These are phyloP conservation scores for Ligdia adustata DNA, from an alignment of 2,888 invertebrate genomes.

Conservation along the genomic window DNA sequence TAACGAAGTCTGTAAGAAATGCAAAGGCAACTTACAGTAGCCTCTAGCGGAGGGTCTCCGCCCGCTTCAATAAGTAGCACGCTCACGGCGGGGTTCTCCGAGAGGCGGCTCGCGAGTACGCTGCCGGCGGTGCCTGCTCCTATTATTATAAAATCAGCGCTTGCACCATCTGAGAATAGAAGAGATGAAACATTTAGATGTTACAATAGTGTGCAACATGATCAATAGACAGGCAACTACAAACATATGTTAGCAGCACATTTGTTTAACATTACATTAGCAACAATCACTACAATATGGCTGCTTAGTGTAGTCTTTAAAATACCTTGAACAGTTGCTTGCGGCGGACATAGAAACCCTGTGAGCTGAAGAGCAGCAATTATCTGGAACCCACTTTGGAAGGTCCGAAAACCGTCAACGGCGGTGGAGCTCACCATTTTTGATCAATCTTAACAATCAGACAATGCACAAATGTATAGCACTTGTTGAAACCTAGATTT, in stretches of 20 bases:
- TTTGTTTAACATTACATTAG: too few relatives aligned
- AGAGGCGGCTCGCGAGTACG: conserved; percentile 85
- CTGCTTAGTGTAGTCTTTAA: too few relatives aligned
- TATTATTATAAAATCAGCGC: conserved; percentile 86
- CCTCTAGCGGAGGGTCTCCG: conserved; percentile 53
- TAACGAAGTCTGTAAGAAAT: too few relatives aligned
- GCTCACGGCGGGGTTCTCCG: conserved; percentile 66
- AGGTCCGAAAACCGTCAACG: not conserved
- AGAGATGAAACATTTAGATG: not conserved
- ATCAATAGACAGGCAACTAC: too few relatives aligned
- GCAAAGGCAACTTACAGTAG: conserved; percentile 31
- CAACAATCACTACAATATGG: too few relatives aligned
- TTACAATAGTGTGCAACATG: too few relatives aligned
- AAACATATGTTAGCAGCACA: too few relatives aligned
- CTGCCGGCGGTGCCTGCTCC: conserved; percentile 89
- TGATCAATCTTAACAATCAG: not conserved
- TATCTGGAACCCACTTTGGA: conserved; percentile 1
- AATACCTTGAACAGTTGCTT: not conserved
- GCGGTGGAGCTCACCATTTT: not conserved
- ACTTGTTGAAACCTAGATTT: too few relatives aligned
- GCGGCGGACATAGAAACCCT: conserved; percentile 1
- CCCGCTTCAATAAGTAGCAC: conserved; percentile 83
- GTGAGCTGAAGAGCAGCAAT: conserved; percentile 4
- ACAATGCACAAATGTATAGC: not conserved
- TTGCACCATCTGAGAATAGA: conserved; percentile 1